Evolutionary conservation across 1,140 invertebrate genomes (phyloP), one percentile per base, ranked within the genome.

Genomic region (Anastrepha obliqua): DNA sequence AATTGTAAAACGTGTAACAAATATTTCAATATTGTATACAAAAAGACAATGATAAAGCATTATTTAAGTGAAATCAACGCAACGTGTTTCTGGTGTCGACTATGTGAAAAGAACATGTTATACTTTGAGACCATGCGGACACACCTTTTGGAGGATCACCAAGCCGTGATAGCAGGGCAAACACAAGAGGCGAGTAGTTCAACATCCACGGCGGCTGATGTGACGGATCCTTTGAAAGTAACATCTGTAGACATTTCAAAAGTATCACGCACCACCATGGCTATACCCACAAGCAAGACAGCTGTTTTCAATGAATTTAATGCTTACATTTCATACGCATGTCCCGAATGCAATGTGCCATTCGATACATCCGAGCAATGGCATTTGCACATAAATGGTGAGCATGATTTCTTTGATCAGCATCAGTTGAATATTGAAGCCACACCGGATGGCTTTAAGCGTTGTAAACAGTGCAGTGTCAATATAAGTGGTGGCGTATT

Each of bases 271-370:
- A 81, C 74, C 47, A 81, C 74, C 4, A 81, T 81, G 74, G 74
- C 74, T n/a, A 81, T 81, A 81, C 74, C 15, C 7, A 81, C 47
- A 2, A 55, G 7, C 44, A 81, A 81, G 55, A 81, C 74, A 11
- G 47, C 74, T 42, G 74, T 81, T n/a, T 81, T 81, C 44, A 81
- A 81, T 81, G 74, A 81, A 29, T 81, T 81, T 55, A 81, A 81
- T 29, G 74, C n/a, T 0, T 81, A 81, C n/a, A 81, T 81, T 81
- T 81, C 74, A 81, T 81, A 81, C 55, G 44, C 74, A 20, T 81
- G 74, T 11, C 74, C 74, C 17, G 74, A 51, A 29, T 81, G 74
- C 20, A 81, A 81, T 55, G 74, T 55, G n/a, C 74, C 20, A 7
- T 81, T 81, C 74, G 74, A 55, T 2, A 55, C 74, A 20, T 51